These are phyloP conservation scores for Ephestia elutella DNA, from an alignment of 1,140 invertebrate species.

Conservation along the genomic window DNA sequence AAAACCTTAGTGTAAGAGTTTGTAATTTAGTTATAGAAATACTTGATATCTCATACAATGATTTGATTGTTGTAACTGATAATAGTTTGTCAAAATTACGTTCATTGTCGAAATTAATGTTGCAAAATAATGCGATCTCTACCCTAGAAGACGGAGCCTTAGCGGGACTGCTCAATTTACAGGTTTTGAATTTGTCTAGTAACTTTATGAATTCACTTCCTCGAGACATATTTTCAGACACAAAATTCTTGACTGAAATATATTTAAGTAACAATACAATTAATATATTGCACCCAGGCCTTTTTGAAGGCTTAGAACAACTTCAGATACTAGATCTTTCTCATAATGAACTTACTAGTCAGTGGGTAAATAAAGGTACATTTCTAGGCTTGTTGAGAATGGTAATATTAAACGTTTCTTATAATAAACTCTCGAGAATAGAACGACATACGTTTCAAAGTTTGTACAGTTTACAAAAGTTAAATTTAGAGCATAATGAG, in stretches of 20 bases:
- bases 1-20: constrained; percentile 71
- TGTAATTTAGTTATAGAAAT: constrained; percentile 80
- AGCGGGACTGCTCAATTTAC: constrained; percentile 78
- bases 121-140: constrained; percentile 84
- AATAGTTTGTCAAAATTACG: constrained; percentile 80
- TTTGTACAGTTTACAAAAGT: constrained; percentile 83
- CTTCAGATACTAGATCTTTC: constrained; percentile 86
- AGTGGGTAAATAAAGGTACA: constrained; percentile 85
- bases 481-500: constrained; percentile 85
- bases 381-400: constrained; percentile 83
- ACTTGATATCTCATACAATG: constrained; percentile 85
- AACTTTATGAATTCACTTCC: constrained; percentile 84
- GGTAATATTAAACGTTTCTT: constrained; percentile 83
- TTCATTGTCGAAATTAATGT: constrained; percentile 77
- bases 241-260: constrained; percentile 80
- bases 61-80: constrained; percentile 80
- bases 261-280: constrained; percentile 88
- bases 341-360: constrained; percentile 84
- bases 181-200: constrained; percentile 84
- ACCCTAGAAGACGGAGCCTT: constrained; percentile 83
- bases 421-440: constrained; percentile 82
- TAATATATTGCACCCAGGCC: constrained; percentile 82
- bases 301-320: constrained; percentile 84
- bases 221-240: constrained; percentile 82
- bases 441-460: constrained; percentile 84